Evolutionary conservation across 2,888 invertebrate genomes (phyloP).

Genomic region (Neoascia interrupta): DNA sequence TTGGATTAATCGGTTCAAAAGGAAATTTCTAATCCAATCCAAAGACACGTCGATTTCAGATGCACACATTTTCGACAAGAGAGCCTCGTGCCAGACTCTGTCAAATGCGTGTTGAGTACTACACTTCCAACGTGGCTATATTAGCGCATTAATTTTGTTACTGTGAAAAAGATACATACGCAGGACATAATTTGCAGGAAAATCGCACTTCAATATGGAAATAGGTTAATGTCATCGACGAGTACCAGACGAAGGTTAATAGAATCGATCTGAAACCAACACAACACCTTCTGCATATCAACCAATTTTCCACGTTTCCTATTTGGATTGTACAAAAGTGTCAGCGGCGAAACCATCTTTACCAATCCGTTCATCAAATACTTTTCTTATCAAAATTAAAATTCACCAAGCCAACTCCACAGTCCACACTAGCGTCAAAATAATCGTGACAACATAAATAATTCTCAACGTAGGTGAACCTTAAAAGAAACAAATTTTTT

Average conservation of each 20-base stretch:
- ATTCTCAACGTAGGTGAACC: neutral
- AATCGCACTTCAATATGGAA: too few species aligned
- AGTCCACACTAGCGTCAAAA: neutral
- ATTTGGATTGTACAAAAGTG: neutral
- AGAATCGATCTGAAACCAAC: slow-evolving; percentile 73
- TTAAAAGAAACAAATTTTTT: slow-evolving; percentile 33
- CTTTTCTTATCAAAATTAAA: slow-evolving; percentile 5
- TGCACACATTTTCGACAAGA: too few species aligned
- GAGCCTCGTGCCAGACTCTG: too few species aligned
- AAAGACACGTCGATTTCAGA: too few species aligned
- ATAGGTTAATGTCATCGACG: neutral
- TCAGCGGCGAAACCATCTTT: neutral
- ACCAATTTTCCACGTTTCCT: neutral
- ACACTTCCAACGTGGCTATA: too few species aligned
- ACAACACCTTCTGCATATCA: slow-evolving; percentile 72
- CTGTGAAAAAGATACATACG: too few species aligned
- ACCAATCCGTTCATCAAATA: neutral
- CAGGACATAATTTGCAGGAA: too few species aligned
- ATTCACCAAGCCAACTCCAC: neutral
- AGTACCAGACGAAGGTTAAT: slow-evolving; percentile 6
- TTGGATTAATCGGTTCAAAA: too few species aligned
- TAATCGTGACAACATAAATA: slow-evolving; percentile 9
- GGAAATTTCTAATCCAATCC: too few species aligned
- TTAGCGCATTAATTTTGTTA: too few species aligned
- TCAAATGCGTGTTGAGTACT: too few species aligned